phyloP scores from a whole-genome alignment of 2,113 vertebrate genomes.

The Eulemur macaco region DNA sequence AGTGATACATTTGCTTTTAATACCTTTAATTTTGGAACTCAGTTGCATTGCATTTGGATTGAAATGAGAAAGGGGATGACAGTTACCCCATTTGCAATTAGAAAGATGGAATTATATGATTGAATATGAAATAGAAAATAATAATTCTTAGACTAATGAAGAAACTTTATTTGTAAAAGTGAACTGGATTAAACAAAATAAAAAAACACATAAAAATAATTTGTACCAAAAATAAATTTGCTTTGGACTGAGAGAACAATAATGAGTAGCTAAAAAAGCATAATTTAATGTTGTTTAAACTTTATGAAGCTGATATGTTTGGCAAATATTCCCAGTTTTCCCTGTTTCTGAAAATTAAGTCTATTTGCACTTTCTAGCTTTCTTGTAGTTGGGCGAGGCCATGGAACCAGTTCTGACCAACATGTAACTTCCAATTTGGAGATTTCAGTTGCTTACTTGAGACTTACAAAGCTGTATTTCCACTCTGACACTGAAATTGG shows the following conservation, averaged over 20 bases:
- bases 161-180: not conserved
- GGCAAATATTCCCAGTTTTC: not conserved
- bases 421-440: not conserved
- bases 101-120: not conserved
- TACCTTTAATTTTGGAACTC: not conserved
- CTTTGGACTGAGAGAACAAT: not conserved
- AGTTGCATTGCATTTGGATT: not conserved
- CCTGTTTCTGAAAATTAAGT: not conserved
- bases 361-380: not conserved
- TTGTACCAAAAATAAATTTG: not conserved
- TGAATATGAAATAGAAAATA: not conserved
- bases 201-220: not conserved
- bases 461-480: not conserved
- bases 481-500: not conserved
- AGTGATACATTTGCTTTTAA: not conserved
- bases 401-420: not conserved
- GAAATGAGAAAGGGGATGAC: not conserved
- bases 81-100: not conserved
- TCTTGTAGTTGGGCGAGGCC: not conserved
- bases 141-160: not conserved
- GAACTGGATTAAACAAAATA: not conserved
- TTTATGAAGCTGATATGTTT: not conserved
- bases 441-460: not conserved
- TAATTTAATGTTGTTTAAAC: not conserved
- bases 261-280: not conserved